A percentile compares a stretch with the other conserved stretches of the same genome.
Evolutionary conservation across 2,888 invertebrate species (phyloP).

Genomic region (Dione vanillae): DNA sequence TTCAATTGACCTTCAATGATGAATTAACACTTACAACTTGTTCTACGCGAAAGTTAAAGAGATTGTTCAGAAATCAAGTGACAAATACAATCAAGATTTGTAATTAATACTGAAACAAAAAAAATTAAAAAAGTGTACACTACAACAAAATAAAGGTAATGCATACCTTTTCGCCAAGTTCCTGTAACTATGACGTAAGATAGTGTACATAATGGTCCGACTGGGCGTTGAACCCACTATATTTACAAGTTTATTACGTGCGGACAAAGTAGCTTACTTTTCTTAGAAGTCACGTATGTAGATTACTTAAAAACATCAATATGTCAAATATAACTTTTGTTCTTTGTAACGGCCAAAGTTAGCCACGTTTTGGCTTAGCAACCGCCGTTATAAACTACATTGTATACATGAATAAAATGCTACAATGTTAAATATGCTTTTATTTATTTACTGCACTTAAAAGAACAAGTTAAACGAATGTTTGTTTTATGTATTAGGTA

Average conservation of each 20-base stretch:
- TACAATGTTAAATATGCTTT: too few relatives aligned
- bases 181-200: constrained; percentile 26
- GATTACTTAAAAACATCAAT: background rate
- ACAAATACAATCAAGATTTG: background rate
- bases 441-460: too few relatives aligned
- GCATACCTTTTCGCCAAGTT: constrained; percentile 21
- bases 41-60: background rate
- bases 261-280: constrained; percentile 1
- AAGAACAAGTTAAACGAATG: too few relatives aligned
- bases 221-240: constrained; percentile 29
- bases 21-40: background rate
- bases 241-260: constrained; percentile 23
- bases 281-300: background rate
- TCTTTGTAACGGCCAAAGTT: background rate
- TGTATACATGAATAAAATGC: too few relatives aligned
- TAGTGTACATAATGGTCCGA: constrained; percentile 17
- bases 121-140: background rate
- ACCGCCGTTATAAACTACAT: background rate
- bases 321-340: background rate
- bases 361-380: background rate
- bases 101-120: background rate
- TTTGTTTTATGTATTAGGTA: too few relatives aligned
- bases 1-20: background rate
- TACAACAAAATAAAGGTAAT: constrained; percentile 11
- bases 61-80: background rate